These are phyloP conservation scores for Danionella cerebrum DNA, from an alignment of 2,113 vertebrate species.

Conservation along the genomic window DNA sequence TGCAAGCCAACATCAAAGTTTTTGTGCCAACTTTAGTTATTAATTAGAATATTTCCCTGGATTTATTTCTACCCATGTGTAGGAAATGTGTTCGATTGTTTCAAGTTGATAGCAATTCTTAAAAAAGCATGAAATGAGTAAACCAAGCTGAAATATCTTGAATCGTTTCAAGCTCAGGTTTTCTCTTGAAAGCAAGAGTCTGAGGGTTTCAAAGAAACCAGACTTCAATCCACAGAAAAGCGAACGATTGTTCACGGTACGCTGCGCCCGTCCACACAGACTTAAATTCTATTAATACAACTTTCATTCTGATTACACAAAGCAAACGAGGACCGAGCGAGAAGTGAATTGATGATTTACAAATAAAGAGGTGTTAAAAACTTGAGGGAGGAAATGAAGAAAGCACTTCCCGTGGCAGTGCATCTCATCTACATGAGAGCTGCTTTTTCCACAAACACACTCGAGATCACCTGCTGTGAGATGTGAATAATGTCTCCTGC, in stretches of 20 bases:
- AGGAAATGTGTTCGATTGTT: too few species aligned
- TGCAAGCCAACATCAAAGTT: too few species aligned
- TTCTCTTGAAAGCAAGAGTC: too few species aligned
- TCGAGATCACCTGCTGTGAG: conserved; percentile 21
- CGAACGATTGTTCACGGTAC: not conserved
- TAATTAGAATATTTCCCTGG: too few species aligned
- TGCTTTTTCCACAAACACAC: not conserved
- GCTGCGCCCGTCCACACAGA: not conserved
- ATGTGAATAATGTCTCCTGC: conserved; percentile 38
- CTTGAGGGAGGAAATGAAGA: not conserved
- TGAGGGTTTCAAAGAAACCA: not conserved
- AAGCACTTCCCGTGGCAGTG: not conserved
- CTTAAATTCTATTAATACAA: conserved; percentile 2
- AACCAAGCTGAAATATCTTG: too few species aligned
- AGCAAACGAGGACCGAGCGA: conserved; percentile 5
- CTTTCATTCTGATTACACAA: not conserved
- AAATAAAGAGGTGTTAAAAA: conserved; percentile 7
- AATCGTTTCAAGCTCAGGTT: too few species aligned
- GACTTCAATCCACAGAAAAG: not conserved
- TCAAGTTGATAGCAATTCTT: too few species aligned
- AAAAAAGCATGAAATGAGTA: too few species aligned
- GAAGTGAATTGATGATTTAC: conserved; percentile 1
- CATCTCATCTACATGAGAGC: conserved; percentile 28
- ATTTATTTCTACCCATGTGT: too few species aligned
- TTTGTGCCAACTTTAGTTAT: too few species aligned